Base-by-base conservation (phyloP, 2,797 vertebrate genomes). In the Epinephelus malabaricus region DNA sequence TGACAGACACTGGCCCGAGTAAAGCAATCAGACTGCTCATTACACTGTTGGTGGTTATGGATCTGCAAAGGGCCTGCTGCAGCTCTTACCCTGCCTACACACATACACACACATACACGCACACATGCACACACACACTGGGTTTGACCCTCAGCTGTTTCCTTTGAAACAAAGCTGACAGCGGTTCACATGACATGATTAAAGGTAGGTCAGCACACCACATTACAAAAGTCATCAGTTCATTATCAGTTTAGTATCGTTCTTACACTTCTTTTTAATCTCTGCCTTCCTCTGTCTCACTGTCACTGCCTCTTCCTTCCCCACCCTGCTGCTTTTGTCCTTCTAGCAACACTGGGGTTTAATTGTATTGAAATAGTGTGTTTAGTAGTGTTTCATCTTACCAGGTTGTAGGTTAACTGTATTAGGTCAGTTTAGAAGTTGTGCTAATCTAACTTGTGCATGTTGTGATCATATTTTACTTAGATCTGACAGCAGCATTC, bases 81-180 rank as follows among this genome's bases (percentile, higher is more conserved):
- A 69, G 43, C 21, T 73, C 34, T 66, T 47, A 10, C 72, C 30
- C 17, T 25, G 6, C 23, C 15, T n/a, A 18, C 13, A 19, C 50
- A 0, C 38, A 60, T 23, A 47, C 49, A 61, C 34, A 23, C 18
- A 53, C 14, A 23, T 38, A 60, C 23, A 21, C 2, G 19, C 8
- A 38, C 55, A 15, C 49, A 21, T 3, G 13, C 49, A 27, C 5
- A 46, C 23, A 40, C 8, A 34, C 6, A 13, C 49, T 34, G 34
- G 34, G 30, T 6, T 34, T 6, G 7, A 6, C 34, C 34, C 34
- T 66, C 59, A 15, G 40, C 66, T 45, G 51, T 69, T 70, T 82
- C 63, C 68, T 63, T 34, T 34, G 30, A 34, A 82, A 46, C 38
- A 69, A 82, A 75, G 67, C 73, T 86, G 75, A 85, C 69, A 38